Evolutionary conservation across 2,888 invertebrate genomes (phyloP), one percentile per base, ranked within the genome.

Genomic region (Machimus rusticus): DNA sequence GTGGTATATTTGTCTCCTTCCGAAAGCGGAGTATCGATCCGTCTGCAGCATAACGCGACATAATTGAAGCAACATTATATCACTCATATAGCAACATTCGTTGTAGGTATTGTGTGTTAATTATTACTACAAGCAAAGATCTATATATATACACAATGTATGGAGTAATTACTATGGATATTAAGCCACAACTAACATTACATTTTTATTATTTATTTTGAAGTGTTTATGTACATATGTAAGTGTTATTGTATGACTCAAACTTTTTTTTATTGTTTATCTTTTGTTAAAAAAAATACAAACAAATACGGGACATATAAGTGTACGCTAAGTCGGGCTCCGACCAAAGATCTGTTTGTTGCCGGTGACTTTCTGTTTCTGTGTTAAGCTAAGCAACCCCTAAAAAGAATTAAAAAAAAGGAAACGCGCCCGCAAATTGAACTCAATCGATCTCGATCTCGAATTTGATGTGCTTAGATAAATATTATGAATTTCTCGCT

Each of bases 121-220:
- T 86, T 86, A 86, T 86, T 86, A 74, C 86, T 84, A 84, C 31
- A 86, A 86, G 28, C 86, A 76, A 86, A 86, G 74, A 86, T 86
- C 76, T 76, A 86, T 86, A 76, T 86, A 76, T 76, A 55, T 51
- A 86, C n/a, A 77, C 23, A 66, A 66, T 66, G 66, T 66, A 55
- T 34, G 37, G 51, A 86, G 37, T 82, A 82, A 82, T 19, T 66
- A 82, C 82, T 82, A 82, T 82, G 39, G 23, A 66, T 82, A 57
- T 57, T 82, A 82, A 82, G 82, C 55, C 55, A 66, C 51, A 82
- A 82, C 82, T 82, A 57, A 82, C 82, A 82, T 82, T 82, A 82
- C 82, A 82, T 57, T 82, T 82, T 82, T 79, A 79, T 82, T 82
- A 82, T 82, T 82, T 82, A 82, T 82, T 82, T 57, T 82, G 57